These are phyloP conservation scores for Panopea generosa DNA, from an alignment of 2,888 invertebrate species.

Conservation along the genomic window DNA sequence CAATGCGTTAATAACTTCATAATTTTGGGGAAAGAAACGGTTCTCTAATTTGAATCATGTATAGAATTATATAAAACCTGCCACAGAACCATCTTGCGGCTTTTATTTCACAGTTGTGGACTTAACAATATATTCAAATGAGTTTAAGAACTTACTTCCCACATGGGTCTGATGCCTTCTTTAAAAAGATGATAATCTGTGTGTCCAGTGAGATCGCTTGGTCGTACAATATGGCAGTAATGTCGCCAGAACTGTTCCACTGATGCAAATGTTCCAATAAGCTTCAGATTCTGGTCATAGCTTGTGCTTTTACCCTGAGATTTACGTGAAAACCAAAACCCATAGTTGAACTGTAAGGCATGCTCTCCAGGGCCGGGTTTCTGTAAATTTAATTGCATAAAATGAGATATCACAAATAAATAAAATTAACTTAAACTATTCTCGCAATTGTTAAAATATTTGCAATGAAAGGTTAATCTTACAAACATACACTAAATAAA, in stretches of 20 bases:
- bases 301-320: conserved; percentile 88
- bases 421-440: background rate
- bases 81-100: too few species aligned
- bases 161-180: conserved; percentile 99
- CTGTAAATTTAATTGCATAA: conserved; percentile 85
- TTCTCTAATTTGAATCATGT: too few species aligned
- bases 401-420: background rate
- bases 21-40: too few species aligned
- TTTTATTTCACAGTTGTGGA: too few species aligned
- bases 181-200: conserved; percentile 98
- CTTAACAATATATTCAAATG: too few species aligned
- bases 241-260: conserved; percentile 99
- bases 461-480: too few species aligned
- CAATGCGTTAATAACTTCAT: too few species aligned
- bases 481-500: too few species aligned
- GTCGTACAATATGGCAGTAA: conserved; percentile 96
- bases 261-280: conserved; percentile 88
- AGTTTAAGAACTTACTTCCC: too few species aligned
- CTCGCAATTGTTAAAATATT: too few species aligned
- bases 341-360: conserved; percentile 96
- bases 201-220: conserved; percentile 95
- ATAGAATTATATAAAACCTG: too few species aligned
- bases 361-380: conserved; percentile 91
- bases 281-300: conserved; percentile 93
- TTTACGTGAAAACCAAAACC: conserved; percentile 94